Evolutionary conservation across 2,888 invertebrate genomes (phyloP).

Genomic region (Lypha dubia): DNA sequence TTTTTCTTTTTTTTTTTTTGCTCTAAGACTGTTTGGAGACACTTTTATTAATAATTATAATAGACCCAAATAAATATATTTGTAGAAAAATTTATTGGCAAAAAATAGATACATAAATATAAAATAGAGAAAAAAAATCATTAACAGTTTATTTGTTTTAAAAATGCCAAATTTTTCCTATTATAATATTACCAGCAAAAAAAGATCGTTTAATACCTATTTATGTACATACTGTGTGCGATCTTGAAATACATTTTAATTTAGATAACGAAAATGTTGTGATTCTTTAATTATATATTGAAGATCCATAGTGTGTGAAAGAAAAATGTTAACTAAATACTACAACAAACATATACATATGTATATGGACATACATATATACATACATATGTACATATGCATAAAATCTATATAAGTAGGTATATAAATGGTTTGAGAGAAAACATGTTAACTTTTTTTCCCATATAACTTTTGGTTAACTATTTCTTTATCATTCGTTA

Average conservation of each 20-base stretch:
- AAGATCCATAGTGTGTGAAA: constrained; percentile 2
- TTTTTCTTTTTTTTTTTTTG: constrained; percentile 35
- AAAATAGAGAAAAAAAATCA: neutral
- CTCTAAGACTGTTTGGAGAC: constrained; percentile 57
- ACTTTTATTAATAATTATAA: constrained; percentile 38
- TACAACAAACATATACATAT: neutral
- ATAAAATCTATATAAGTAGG: no score
- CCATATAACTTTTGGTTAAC: neutral
- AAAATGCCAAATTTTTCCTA: constrained; percentile 31
- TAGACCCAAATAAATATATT: constrained; percentile 44
- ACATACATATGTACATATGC: neutral
- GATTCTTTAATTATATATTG: constrained; percentile 28
- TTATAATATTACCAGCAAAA: neutral
- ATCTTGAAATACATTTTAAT: constrained; percentile 57
- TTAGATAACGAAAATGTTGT: constrained; percentile 48
- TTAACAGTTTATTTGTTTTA: constrained; percentile 16
- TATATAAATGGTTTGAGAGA: no score
- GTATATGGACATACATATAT: neutral
- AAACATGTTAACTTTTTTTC: no score
- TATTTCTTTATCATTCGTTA: neutral
- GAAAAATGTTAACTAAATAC: neutral
- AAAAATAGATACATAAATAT: neutral
- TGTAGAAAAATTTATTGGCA: constrained; percentile 3
- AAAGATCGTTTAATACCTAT: neutral
- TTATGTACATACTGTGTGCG: constrained; percentile 6